phyloP scores from a whole-genome alignment of 2,113 vertebrate genomes.

The Caracal caracal region DNA sequence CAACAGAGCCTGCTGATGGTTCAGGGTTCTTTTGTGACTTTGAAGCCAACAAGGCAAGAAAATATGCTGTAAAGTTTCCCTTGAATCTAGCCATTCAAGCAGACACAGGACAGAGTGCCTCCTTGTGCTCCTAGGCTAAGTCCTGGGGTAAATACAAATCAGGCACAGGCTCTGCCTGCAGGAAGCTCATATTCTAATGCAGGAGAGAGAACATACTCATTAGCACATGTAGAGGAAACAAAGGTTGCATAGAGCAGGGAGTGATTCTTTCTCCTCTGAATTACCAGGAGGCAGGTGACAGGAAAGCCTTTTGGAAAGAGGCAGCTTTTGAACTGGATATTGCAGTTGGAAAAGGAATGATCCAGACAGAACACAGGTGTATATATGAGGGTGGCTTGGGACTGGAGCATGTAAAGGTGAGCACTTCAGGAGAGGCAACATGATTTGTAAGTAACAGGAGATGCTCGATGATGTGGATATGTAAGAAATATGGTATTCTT shows the following conservation, averaged over 20 bases:
- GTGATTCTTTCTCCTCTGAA: not conserved
- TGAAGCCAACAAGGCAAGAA: slow-evolving; percentile 43
- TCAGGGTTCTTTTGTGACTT: slow-evolving; percentile 47
- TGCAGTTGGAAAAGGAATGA: not conserved
- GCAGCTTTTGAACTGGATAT: not conserved
- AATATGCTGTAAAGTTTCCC: not conserved
- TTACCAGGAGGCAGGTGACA: not conserved
- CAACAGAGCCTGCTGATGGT: not conserved
- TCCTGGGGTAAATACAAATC: not conserved
- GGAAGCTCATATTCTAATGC: not conserved
- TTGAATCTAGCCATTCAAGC: not conserved
- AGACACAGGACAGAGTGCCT: not conserved
- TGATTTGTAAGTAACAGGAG: not conserved
- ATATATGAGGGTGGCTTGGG: not conserved
- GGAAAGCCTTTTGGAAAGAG: not conserved
- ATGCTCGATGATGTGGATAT: too few species aligned
- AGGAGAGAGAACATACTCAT: not conserved
- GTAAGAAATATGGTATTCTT: not conserved
- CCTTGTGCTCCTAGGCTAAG: not conserved
- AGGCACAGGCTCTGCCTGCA: not conserved
- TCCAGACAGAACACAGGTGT: not conserved
- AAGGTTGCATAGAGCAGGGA: not conserved
- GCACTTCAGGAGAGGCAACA: not conserved
- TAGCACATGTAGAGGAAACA: not conserved
- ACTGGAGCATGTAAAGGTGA: not conserved